Base-by-base conservation (phyloP, 2,113 vertebrate species). In the Neotragus moschatus region DNA sequence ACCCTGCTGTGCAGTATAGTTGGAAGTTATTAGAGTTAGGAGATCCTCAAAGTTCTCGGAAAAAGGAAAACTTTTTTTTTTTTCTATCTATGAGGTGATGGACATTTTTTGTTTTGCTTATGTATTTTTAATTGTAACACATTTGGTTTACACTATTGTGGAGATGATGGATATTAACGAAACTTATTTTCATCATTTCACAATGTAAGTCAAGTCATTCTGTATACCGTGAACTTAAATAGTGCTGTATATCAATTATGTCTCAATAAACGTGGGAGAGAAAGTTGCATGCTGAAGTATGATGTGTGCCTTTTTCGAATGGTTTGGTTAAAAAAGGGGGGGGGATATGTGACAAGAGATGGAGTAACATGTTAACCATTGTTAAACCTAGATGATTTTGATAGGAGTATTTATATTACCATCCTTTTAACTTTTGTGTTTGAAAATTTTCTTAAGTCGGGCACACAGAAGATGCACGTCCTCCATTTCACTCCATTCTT, bases 341-440 rank as follows among this genome's bases (percentile, higher is more conserved):
- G 10, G 2, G 21, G 19, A 2, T 16, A 1, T 26, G 10, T 81
- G 51, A 49, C 30, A 19, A 6, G 21, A 25, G 9, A 17, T 30
- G 33, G 17, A 17, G 56, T 28, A 28, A 10, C 12, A 26, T 25
- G 5, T 25, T 63, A 82, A 75, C 28, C 0, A 5, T 13, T 30
- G 61, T 55, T 61, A 43, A 47, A 6, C 60, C 70, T 21, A 9
- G 33, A 8, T 25, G 11, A 39, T 36, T 60, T 84, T 9, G 0
- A 2, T 2, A 39, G 49, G 33, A 26, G 11, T 43, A 16, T 30
- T 55, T 14, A 49, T 51, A 33, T 73, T 14, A 25, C 49, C 28
- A 17, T 88, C 49, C 39, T 85, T 49, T 45, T n/a, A 47, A 43
- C 60, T 36, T 55, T 93, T 93, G 79, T 91, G 26, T 90, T 36